Base-by-base conservation (phyloP, 2,797 vertebrate genomes). In the Aselliscus stoliczkanus region DNA sequence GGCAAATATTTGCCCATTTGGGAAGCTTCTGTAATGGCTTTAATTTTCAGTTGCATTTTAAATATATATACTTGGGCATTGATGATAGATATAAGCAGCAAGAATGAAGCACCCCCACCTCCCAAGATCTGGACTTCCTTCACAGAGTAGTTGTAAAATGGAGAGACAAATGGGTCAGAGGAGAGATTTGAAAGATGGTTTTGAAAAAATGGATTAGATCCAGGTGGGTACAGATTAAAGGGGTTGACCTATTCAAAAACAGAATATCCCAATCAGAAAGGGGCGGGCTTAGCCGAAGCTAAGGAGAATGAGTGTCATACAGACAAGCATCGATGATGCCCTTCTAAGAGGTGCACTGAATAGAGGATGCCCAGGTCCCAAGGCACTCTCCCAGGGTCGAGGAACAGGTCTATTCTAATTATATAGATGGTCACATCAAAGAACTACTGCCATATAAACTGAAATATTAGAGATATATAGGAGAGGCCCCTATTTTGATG, bases 1-100 rank as follows among this genome's bases (percentile, higher is more conserved):
- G 97, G 97, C 97, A 98, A 98, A 98, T 98, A 98, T 98, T 98
- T 98, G 97, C 96, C 91, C 62, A 3, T 98, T 98, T 97, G 98
- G 97, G 98, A 96, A 98, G 97, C 93, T 97, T 93, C 97, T 98
- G 96, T 96, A 98, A 98, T 96, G 97, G 91, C 95, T 98, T 98
- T 70, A 4, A 96, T 94, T 77, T 85, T 73, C 94, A 64, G 76
- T 82, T 97, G 95, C 82, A 96, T 97, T 95, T 97, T 83, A 95
- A 96, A 96, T 79, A 96, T 94, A 95, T 88, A 96, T 89, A 96
- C 94, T 93, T 87, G 67, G 90, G 42, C 64, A 44, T 81, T 21
- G 60, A 82, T 64, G 80, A 64, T 84, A n/a, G 69, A 47, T 12
- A 58, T 6, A 11, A 13, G 58, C 21, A 25, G 25, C 3, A 15